Base-by-base conservation (phyloP, 2,888 invertebrate species). In the Megastigmus dorsalis region DNA sequence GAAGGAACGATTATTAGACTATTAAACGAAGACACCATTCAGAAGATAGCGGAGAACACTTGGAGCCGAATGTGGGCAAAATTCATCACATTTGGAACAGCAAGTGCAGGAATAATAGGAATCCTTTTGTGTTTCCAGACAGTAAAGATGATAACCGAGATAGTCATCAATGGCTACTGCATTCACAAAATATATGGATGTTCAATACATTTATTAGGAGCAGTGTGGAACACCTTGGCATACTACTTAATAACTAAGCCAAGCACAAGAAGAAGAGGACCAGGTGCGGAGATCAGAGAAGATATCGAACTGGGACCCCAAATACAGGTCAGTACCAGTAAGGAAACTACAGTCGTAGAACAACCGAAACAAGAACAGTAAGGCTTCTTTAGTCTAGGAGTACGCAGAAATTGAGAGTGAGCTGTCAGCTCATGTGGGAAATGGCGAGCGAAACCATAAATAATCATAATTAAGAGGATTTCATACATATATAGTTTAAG, bases 91-190 rank as follows among this genome's bases (percentile, higher is more conserved):
- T 74, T 77, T 30, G 74, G 77, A 5, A 71, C 68, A 5, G 20
- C 28, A 2, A 77, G 74, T 10, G 68, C 77, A 4, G 77, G 77
- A 23, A 4, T 74, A 1, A 30, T 77, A 0, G 72, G 62, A 5
- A 33, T 77, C 10, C 48, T 68, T 23, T 30, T 75, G 33, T 0
- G 59, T 0, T 1, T 45, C 1, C 15, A 68, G 23, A 20, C 9
- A 15, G 13, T 69, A 0, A 77, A 77, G 43, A 10, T 68, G 4
- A 28, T 72, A 0, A 65, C 69, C 1, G 74, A 75, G 15, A 75
- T 71, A 0, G 0, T 63, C 4, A 6, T 48, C 1, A 18, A 20
- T 2, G 48, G 23, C 6, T 18, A 20, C 23, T 6, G 5, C 1
- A 6, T 48, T 10, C 48, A 48, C 20, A 7, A 13, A 3, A 48